Base-by-base conservation (phyloP, 2,797 vertebrate species). In the Synaphobranchus kaupii region DNA sequence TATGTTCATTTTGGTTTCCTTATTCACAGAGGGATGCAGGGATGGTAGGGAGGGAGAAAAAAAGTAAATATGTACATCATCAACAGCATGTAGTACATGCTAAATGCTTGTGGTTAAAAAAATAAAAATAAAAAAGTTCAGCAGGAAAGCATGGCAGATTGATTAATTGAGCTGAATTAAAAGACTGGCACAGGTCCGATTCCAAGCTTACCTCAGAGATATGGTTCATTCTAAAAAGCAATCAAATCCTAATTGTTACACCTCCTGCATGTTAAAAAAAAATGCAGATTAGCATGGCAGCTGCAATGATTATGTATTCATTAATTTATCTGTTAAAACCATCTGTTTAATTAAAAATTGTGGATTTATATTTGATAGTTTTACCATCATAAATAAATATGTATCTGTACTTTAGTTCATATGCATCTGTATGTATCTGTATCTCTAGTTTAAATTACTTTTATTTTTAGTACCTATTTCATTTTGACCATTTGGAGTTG, bases 171-270 rank as follows among this genome's bases (percentile, higher is more conserved):
- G 88, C 92, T 92, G 92, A 96, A 95, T 94, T 91, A 95, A 95
- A 95, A 95, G 89, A 94, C 92, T 94, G 94, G 93, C 92, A 95
- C 91, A 91, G 94, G 93, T 94, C 94, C 93, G 94, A 94, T 93
- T 93, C 91, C 91, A 92, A 94, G 94, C 92, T 93, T 94, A 92
- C 93, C 92, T 94, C 92, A 90, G 94, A 95, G 94, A 96, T 94
- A 93, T 85, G 93, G 91, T 91, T 95, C 91, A 91, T 94, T 94
- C 90, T 94, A 91, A 96, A 90, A 95, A 94, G 93, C 94, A 95
- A 96, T 96, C 94, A 95, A 93, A 95, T 93, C 92, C 90, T 95
- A 96, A 95, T 94, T 96, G 94, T 96, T 96, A 93, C 94, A 95
- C 93, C 93, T 95, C 88, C 90, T 91, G 93, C 94, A 94, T 91